These are phyloP conservation scores for Lordiphosa clarofinis DNA, from an alignment of 1,140 invertebrate genomes.

Conservation along the genomic window DNA sequence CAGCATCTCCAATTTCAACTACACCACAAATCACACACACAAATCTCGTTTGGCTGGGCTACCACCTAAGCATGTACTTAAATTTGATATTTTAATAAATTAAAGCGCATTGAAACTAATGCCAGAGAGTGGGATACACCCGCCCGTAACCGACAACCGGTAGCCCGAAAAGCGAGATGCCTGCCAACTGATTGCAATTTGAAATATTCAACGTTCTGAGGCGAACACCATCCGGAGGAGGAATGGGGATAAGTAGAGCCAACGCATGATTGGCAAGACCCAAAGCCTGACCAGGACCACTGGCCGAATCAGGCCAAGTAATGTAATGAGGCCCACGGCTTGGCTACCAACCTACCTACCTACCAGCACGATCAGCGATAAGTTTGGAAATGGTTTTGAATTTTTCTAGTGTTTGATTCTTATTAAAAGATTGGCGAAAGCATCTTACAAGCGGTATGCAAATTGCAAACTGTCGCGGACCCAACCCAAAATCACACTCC, in stretches of 20 bases:
- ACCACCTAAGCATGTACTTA: constrained; percentile 53
- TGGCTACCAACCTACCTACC: constrained; percentile 46
- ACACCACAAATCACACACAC: constrained; percentile 41
- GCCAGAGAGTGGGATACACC: constrained; percentile 37
- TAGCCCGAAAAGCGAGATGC: constrained; percentile 51
- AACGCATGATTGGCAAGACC: constrained; percentile 66
- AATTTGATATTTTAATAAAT: constrained; percentile 78
- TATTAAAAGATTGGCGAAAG: constrained; percentile 77
- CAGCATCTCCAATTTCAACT: constrained; percentile 40
- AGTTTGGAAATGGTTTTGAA: constrained; percentile 74
- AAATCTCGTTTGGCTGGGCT: constrained; percentile 40
- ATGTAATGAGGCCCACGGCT: constrained; percentile 32
- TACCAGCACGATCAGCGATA: constrained; percentile 75
- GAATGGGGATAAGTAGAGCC: not conserved
- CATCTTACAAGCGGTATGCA: constrained; percentile 66
- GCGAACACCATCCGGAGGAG: constrained; percentile 54
- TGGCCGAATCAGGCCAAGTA: constrained; percentile 18
- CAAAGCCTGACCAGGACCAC: constrained; percentile 26
- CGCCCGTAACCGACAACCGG: constrained; percentile 16
- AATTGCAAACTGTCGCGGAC: constrained; percentile 64
- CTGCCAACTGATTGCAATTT: constrained; percentile 78
- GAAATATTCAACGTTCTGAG: constrained; percentile 69
- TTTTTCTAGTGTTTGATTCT: constrained; percentile 75
- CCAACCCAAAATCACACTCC: constrained; percentile 51
- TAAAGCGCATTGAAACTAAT: constrained; percentile 65